phyloP scores from a whole-genome alignment of 2,888 invertebrate species.

The Drosophila fungiperda region DNA sequence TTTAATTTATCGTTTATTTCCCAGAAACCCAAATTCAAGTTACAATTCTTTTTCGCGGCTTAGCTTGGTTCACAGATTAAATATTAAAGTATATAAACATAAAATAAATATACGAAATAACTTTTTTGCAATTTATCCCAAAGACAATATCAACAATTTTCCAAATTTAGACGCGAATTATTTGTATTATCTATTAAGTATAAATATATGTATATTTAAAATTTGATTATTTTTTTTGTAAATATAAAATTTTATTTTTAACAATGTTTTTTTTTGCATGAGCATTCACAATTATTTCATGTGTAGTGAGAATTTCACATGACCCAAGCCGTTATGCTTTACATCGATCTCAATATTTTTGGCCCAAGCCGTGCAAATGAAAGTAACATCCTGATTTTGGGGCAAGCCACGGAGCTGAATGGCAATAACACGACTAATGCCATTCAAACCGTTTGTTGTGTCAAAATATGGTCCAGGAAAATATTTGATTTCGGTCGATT shows the following conservation, averaged over 20 bases:
- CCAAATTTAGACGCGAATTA: background rate
- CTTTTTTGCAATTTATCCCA: background rate
- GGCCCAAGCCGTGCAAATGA: slow-evolving; percentile 61
- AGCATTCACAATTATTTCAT: slow-evolving; percentile 16
- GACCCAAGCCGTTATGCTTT: slow-evolving; percentile 41
- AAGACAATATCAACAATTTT: background rate
- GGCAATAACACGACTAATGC: slow-evolving; percentile 47
- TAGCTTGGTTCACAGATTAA: background rate
- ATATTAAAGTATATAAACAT: background rate
- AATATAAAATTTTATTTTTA: background rate
- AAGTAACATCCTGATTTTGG: slow-evolving; percentile 2
- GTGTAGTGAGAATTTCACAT: slow-evolving; percentile 34
- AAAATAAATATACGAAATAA: background rate
- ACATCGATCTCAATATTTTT: slow-evolving; percentile 51
- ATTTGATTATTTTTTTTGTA: background rate
- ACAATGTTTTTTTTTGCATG: background rate
- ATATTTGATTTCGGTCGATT: slow-evolving; percentile 20
- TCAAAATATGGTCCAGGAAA: slow-evolving; percentile 59
- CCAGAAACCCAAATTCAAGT: background rate
- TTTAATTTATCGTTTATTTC: background rate
- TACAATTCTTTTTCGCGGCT: background rate
- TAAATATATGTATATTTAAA: background rate
- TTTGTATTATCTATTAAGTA: background rate
- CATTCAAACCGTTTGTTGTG: slow-evolving; percentile 21
- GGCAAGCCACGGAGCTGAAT: slow-evolving; percentile 48